phyloP scores from a whole-genome alignment of 1,140 invertebrate genomes.

The Hylaeus anthracinus region DNA sequence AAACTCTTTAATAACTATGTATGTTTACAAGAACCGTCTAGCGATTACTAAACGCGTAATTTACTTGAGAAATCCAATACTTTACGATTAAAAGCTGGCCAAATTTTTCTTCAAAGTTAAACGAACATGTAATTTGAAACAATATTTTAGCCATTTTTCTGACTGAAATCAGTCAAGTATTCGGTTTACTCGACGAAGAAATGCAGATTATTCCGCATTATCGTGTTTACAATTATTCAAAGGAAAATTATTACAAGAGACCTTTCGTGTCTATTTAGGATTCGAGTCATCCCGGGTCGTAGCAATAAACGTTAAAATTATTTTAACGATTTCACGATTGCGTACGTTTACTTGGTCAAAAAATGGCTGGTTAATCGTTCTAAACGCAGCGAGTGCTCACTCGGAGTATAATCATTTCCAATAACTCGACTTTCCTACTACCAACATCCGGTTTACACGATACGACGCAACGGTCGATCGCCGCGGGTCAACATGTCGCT shows the following conservation, averaged over 20 bases:
- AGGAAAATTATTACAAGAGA: no score
- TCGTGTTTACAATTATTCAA: no score
- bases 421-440: conserved; percentile 15
- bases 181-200: no score
- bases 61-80: neutral
- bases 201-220: no score
- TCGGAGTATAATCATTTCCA: neutral
- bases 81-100: neutral
- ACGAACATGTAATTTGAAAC: neutral
- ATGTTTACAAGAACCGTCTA: neutral
- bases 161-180: no score
- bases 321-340: neutral
- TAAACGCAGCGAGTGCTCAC: neutral
- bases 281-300: no score
- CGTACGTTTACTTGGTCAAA: neutral
- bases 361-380: neutral
- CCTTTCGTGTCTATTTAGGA: no score
- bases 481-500: neutral
- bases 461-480: conserved; percentile 1
- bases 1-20: neutral
- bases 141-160: neutral
- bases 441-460: conserved; percentile 21
- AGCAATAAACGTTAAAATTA: neutral
- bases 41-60: neutral
- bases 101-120: neutral